Percentiles rank a stretch among this genome's conserved stretches.
Conservation (phyloP, 1,140 invertebrate species). For the Harpegnathos saltator region DNA sequence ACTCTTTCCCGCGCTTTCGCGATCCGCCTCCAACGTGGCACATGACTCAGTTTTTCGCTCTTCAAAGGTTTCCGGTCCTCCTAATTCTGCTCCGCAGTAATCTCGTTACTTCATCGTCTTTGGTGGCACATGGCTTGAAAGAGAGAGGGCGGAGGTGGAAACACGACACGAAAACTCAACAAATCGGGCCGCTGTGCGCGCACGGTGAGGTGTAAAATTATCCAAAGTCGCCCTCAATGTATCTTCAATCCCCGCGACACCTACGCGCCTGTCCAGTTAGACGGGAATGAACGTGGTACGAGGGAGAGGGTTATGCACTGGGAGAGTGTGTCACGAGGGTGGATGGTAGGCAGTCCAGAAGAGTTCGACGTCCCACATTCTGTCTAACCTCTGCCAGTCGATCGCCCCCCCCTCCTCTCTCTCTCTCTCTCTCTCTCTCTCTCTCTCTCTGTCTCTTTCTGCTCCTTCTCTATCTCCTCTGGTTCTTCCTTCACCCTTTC, state of each 20-base stretch:
- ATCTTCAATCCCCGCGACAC: neutral
- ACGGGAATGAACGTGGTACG: slow-evolving; percentile 19
- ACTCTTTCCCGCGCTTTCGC: neutral
- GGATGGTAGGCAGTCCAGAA: slow-evolving; percentile 65
- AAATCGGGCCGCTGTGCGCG: neutral
- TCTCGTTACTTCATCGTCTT: slow-evolving; percentile 6
- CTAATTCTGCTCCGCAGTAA: slow-evolving; percentile 44
- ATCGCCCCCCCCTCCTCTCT: slow-evolving; percentile 46
- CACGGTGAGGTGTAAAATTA: slow-evolving; percentile 27
- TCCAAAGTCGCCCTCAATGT: slow-evolving; percentile 10
- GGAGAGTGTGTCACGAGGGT: neutral
- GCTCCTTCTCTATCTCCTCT: slow-evolving; percentile 12
- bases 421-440: too few relatives aligned
- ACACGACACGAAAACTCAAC: neutral
- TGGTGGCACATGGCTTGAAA: neutral
- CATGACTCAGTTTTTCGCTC: slow-evolving; percentile 3
- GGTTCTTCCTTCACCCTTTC: slow-evolving; percentile 40
- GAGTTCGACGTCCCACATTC: slow-evolving; percentile 79
- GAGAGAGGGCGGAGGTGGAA: neutral
- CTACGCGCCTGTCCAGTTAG: slow-evolving; percentile 29
- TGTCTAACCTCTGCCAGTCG: slow-evolving; percentile 58
- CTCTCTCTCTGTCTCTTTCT: too few relatives aligned
- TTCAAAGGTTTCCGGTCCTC: slow-evolving; percentile 39
- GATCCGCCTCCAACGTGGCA: neutral
- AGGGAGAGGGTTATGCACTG: slow-evolving; percentile 37